These are phyloP conservation scores for Coryphaenoides rupestris DNA, from an alignment of 2,113 vertebrate species.

Conservation along the genomic window DNA sequence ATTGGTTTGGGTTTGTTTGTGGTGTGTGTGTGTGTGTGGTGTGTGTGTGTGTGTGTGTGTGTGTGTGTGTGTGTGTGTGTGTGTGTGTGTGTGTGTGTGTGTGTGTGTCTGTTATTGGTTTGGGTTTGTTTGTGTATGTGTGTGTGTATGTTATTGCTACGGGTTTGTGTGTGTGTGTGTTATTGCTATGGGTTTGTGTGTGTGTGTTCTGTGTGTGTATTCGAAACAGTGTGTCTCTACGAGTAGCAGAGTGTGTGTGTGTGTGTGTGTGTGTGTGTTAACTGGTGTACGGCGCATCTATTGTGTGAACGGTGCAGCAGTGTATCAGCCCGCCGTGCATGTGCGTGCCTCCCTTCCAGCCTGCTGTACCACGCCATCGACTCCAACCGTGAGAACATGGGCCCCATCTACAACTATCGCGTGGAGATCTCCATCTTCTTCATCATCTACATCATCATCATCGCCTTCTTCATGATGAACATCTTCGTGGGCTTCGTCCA, in stretches of 20 bases:
- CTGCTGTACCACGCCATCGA: constrained; percentile 96
- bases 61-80: too few species aligned
- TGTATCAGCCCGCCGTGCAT: neutral
- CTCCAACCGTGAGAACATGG: constrained; percentile 90
- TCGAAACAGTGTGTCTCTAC: too few species aligned
- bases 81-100: neutral
- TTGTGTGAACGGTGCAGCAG: too few species aligned
- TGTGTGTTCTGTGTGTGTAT: neutral
- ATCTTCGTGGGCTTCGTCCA: constrained; percentile 99
- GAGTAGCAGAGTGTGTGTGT: too few species aligned
- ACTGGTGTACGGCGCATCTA: too few species aligned
- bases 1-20: too few species aligned
- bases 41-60: neutral
- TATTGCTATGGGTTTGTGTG: too few species aligned
- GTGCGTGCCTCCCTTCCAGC: constrained; percentile 58
- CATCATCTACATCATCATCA: constrained; percentile 99
- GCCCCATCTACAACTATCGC: constrained; percentile 96
- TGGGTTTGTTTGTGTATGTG: too few species aligned
- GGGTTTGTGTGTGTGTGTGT: neutral
- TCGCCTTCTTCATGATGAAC: constrained; percentile 99
- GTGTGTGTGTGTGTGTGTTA: too few species aligned
- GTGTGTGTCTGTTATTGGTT: too few species aligned
- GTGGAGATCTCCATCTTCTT: constrained; percentile 99
- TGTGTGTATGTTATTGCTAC: too few species aligned
- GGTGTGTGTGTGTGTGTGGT: too few species aligned